phyloP scores from a whole-genome alignment of 2,888 invertebrate genomes.

The Scaptomyza caliginosa region DNA sequence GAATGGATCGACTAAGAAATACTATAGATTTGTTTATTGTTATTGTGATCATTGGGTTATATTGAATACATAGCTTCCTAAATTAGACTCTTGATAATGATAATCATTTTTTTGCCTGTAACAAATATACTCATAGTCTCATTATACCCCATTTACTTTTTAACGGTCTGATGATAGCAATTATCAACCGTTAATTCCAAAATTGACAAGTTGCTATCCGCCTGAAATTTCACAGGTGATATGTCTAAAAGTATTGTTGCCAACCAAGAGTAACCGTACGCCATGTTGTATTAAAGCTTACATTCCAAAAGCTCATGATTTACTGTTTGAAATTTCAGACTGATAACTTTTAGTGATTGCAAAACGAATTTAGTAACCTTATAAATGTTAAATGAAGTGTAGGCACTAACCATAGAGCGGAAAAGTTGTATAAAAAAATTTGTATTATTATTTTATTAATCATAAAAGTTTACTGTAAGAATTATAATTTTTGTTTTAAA shows the following conservation, averaged over 20 bases:
- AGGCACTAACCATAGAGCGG: background rate
- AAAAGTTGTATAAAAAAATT: too few relatives aligned
- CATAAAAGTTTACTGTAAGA: slow-evolving; percentile 62
- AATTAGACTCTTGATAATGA: too few relatives aligned
- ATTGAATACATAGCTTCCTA: too few relatives aligned
- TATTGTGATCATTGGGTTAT: too few relatives aligned
- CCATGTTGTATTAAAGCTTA: background rate
- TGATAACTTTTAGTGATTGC: slow-evolving; percentile 1
- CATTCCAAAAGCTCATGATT: slow-evolving; percentile 13
- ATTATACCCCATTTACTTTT: background rate
- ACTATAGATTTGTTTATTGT: too few relatives aligned
- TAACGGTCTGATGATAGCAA: background rate
- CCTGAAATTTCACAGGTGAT: slow-evolving; percentile 30
- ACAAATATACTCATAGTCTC: background rate
- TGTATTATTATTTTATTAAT: slow-evolving; percentile 42
- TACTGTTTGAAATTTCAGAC: slow-evolving; percentile 14
- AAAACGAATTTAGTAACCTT: background rate
- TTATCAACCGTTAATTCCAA: slow-evolving; percentile 33
- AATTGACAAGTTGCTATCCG: slow-evolving; percentile 22
- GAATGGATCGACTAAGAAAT: background rate
- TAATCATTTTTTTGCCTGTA: background rate
- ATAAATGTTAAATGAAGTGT: background rate
- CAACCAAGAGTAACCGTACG: background rate
- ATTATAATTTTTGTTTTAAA: slow-evolving; percentile 40
- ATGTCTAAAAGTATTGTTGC: slow-evolving; percentile 1